Conservation (phyloP, 2,888 invertebrate genomes). For the Atethmia centrago region DNA sequence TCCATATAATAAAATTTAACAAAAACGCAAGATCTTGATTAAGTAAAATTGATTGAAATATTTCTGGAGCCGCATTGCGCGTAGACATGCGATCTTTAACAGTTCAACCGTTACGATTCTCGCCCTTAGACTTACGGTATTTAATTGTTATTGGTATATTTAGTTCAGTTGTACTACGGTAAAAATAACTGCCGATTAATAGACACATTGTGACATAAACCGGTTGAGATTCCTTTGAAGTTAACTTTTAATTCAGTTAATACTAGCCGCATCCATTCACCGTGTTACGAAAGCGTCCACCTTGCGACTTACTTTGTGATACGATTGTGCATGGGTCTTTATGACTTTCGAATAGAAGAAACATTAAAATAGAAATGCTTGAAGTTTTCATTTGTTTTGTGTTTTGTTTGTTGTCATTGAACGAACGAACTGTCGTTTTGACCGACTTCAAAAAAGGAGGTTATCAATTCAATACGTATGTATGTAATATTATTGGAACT, state of each 20-base stretch:
- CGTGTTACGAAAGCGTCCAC: neutral
- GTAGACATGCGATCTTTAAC: slow-evolving; percentile 79
- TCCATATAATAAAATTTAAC: slow-evolving; percentile 64
- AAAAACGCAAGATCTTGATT: slow-evolving; percentile 70
- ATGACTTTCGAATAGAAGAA: too few relatives aligned
- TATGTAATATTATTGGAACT: too few relatives aligned
- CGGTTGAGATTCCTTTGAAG: slow-evolving; percentile 29
- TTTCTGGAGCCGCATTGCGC: slow-evolving; percentile 73
- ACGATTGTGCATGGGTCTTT: neutral
- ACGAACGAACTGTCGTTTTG: too few relatives aligned
- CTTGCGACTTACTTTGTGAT: neutral
- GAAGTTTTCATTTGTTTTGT: too few relatives aligned
- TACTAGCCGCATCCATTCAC: neutral
- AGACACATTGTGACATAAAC: slow-evolving; percentile 48
- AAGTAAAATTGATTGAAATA: slow-evolving; percentile 62
- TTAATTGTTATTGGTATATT: slow-evolving; percentile 70
- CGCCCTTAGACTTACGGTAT: slow-evolving; percentile 81
- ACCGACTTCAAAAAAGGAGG: too few relatives aligned
- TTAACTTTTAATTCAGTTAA: slow-evolving; percentile 20
- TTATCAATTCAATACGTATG: too few relatives aligned
- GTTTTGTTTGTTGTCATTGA: too few relatives aligned
- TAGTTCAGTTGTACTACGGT: slow-evolving; percentile 68
- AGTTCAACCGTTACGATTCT: slow-evolving; percentile 76
- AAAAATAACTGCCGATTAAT: slow-evolving; percentile 57
- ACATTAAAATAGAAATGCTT: too few relatives aligned